Base-by-base conservation (phyloP, 2,113 vertebrate species). In the Phaethornis superciliosus region DNA sequence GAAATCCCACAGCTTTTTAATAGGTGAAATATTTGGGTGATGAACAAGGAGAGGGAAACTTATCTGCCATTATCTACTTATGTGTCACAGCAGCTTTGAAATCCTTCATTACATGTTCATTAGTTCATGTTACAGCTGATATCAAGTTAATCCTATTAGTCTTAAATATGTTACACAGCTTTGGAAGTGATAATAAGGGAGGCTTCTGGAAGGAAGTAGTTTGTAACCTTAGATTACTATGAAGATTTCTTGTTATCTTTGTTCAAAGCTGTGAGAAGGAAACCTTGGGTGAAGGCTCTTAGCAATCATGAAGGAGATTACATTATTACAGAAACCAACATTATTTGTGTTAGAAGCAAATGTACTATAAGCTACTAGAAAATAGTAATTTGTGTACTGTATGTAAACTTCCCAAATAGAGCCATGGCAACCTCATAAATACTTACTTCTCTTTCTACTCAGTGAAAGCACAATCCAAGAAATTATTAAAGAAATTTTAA, bases 121-220 rank as follows among this genome's bases (percentile, higher is more conserved):
- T 97, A 95, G 93, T 97, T 96, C 94, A 93, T 23, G 85, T 97
- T 97, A 95, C 94, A 95, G 71, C 94, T 95, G 88, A 96, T 88
- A 83, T 88, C 82, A 67, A 32, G 52, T 33, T 83, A 95, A 95
- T 95, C 94, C 80, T 85, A 75, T 93, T 65, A 86, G 88, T 88
- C 64, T 85, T 94, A 83, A 81, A 44, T 17, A 27, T 32, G 23
- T 95, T 93, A 93, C 56, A 81, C 82, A 58, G 88, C 76, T 94
- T 91, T 90, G 79, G 89, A 85, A 91, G 52, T 68, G 91, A 81
- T 90, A 47, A 96, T 56, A 52, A 23, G 23, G 44, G 60, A 81
- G 40, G 40, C 55, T 93, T 78, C 82, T 94, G 79, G 40, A 80
- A 91, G 60, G 81, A 87, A 65, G 22, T 26, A 1, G 8, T 42